Percentiles rank a stretch among this genome's conserved stretches.
Evolutionary conservation across 1,140 invertebrate species (phyloP).

Genomic region (Helicoverpa armigera): DNA sequence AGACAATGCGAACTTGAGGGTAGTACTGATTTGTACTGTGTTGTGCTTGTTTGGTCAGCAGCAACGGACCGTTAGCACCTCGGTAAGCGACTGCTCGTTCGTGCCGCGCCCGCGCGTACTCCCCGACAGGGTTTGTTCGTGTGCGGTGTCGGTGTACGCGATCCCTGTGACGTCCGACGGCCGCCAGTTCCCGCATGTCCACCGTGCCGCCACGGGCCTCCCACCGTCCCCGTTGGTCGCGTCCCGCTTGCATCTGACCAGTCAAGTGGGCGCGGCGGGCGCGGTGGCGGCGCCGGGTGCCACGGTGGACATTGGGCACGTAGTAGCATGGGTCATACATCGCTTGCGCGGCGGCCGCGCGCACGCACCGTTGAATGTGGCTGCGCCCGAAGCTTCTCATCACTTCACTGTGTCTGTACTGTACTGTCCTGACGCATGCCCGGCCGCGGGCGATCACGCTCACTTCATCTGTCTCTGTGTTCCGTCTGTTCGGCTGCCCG

Average conservation of each 20-base stretch:
- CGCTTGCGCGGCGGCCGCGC: constrained; percentile 84
- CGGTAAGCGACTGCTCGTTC: constrained; percentile 79
- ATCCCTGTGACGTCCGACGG: constrained; percentile 84
- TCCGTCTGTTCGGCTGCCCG: constrained; percentile 81
- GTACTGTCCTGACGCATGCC: constrained; percentile 86
- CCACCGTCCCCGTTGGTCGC: constrained; percentile 13
- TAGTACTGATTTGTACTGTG: constrained; percentile 83
- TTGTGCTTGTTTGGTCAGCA: constrained; percentile 86
- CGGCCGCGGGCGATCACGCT: constrained; percentile 84
- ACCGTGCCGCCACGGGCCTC: constrained; percentile 51
- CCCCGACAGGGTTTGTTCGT: constrained; percentile 70
- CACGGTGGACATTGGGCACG: constrained; percentile 66
- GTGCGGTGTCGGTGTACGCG: constrained; percentile 79
- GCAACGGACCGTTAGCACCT: constrained; percentile 85
- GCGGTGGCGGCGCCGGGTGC: constrained; percentile 40
- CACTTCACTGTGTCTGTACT: constrained; percentile 85
- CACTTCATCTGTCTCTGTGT: constrained; percentile 86
- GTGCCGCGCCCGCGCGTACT: constrained; percentile 73
- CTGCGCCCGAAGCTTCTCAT: constrained; percentile 86
- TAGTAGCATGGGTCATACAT: constrained; percentile 86
- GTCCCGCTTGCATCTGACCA: constrained; percentile 40
- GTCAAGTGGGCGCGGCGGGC: constrained; percentile 33
- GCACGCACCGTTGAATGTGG: constrained; percentile 85
- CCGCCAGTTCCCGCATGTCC: constrained; percentile 63
- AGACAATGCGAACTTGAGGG: constrained; percentile 75